Conservation (phyloP, 2,888 invertebrate species). For the Macaria liturata region DNA sequence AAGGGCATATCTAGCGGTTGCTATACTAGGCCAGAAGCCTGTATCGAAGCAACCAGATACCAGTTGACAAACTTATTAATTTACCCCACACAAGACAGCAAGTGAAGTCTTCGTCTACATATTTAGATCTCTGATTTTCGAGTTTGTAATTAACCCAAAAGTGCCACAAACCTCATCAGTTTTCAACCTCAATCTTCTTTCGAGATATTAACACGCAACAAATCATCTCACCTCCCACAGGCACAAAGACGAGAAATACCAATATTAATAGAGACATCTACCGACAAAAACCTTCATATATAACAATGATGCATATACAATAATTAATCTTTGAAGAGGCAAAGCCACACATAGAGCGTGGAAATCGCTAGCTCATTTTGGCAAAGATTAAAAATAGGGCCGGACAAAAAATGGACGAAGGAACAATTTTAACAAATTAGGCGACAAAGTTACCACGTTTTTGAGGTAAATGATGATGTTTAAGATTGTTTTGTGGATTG, state of each 20-base stretch:
- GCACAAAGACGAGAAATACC: slow-evolving; percentile 44
- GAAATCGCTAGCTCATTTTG: slow-evolving; percentile 76
- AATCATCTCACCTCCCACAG: slow-evolving; percentile 64
- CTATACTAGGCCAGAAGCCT: too few species aligned
- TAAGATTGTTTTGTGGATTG: slow-evolving; percentile 59
- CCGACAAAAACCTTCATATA: slow-evolving; percentile 44
- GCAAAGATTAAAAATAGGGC: slow-evolving; percentile 52
- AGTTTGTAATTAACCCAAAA: too few species aligned
- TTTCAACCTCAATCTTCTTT: too few species aligned
- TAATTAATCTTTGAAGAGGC: slow-evolving; percentile 67
- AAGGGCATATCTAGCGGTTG: too few species aligned
- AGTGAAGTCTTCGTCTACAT: too few species aligned
- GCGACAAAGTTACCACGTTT: slow-evolving; percentile 78
- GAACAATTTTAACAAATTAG: slow-evolving; percentile 76
- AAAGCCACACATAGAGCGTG: slow-evolving; percentile 55
- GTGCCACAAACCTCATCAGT: too few species aligned
- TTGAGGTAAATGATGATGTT: slow-evolving; percentile 64
- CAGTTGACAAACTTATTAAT: too few species aligned
- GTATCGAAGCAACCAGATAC: too few species aligned
- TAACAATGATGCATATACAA: slow-evolving; percentile 58
- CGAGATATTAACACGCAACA: slow-evolving; percentile 49
- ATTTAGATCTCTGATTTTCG: too few species aligned
- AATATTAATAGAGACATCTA: slow-evolving; percentile 67
- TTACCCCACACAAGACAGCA: too few species aligned
- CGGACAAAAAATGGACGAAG: slow-evolving; percentile 45